These are phyloP conservation scores for Chelonus formosanus DNA, from an alignment of 2,888 invertebrate genomes.

Conservation along the genomic window DNA sequence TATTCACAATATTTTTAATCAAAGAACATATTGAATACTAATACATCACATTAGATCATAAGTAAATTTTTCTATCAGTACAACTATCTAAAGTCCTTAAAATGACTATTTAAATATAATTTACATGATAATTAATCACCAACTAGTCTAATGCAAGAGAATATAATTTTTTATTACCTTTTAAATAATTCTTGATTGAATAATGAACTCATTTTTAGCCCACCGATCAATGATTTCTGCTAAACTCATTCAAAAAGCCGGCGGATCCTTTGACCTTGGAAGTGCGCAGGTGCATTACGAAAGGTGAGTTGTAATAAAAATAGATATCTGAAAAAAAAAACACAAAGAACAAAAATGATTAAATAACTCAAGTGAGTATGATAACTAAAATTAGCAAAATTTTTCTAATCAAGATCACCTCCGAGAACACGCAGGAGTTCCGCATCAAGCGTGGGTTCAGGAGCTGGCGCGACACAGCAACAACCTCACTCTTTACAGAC, in stretches of 20 bases:
- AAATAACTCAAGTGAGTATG: not conserved
- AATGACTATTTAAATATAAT: too few relatives aligned
- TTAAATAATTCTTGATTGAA: too few relatives aligned
- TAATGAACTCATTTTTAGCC: conserved; percentile 66
- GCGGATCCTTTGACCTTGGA: conserved; percentile 74
- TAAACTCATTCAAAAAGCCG: conserved; percentile 73
- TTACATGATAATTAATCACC: too few relatives aligned
- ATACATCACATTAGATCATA: too few relatives aligned
- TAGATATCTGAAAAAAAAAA: not conserved
- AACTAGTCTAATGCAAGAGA: too few relatives aligned
- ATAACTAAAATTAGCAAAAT: not conserved
- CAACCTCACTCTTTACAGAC: conserved; percentile 55
- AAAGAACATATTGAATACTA: too few relatives aligned
- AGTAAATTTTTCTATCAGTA: too few relatives aligned
- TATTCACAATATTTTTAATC: too few relatives aligned
- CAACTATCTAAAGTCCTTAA: too few relatives aligned
- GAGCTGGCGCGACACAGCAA: conserved; percentile 54
- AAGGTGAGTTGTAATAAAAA: conserved; percentile 67
- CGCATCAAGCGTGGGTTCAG: conserved; percentile 66
- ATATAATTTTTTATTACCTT: not conserved
- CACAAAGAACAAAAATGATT: conserved; percentile 5
- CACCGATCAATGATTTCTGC: conserved; percentile 84
- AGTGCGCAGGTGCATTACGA: conserved; percentile 91
- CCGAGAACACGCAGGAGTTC: conserved; percentile 67
- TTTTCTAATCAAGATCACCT: conserved; percentile 62